A percentile compares a stretch with the other conserved stretches of the same genome.
Evolutionary conservation across 1,140 invertebrate genomes (phyloP).

Genomic region (Drosophila cardini): DNA sequence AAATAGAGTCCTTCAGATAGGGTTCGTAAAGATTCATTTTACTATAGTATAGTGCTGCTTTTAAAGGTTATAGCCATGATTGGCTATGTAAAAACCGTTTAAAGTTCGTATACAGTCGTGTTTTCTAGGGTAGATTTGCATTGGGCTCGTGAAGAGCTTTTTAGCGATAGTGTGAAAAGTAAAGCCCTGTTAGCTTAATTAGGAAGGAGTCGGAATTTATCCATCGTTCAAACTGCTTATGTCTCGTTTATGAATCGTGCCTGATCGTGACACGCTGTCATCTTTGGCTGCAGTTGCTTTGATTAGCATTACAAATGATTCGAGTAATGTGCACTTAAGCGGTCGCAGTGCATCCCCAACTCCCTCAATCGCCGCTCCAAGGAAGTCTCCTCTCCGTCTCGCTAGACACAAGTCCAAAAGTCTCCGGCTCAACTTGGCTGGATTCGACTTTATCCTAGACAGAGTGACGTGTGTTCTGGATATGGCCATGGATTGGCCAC

Average conservation of each 20-base stretch:
- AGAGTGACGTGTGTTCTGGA: slow-evolving; percentile 83
- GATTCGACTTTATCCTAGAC: slow-evolving; percentile 73
- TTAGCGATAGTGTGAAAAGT: no score
- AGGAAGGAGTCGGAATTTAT: no score
- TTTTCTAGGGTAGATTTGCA: no score
- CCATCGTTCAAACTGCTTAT: no score
- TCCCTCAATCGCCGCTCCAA: slow-evolving; percentile 28
- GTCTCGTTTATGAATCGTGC: not conserved
- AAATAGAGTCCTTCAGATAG: not conserved
- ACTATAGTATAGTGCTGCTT: no score
- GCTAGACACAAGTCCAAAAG: slow-evolving; percentile 7
- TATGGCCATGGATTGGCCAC: slow-evolving; percentile 48
- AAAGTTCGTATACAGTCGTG: no score
- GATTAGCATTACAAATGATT: slow-evolving; percentile 83
- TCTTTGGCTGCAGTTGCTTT: slow-evolving; percentile 52
- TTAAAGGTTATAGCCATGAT: no score
- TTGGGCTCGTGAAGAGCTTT: no score
- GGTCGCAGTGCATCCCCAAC: slow-evolving; percentile 43
- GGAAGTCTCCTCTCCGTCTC: slow-evolving; percentile 11
- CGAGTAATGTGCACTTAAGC: slow-evolving; percentile 82
- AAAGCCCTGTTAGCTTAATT: no score
- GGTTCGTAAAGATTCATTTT: no score
- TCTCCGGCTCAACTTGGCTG: not conserved
- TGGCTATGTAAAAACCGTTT: no score
- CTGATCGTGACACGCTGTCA: slow-evolving; percentile 10